phyloP scores from a whole-genome alignment of 2,113 vertebrate genomes.

The Osmerus eperlanus region DNA sequence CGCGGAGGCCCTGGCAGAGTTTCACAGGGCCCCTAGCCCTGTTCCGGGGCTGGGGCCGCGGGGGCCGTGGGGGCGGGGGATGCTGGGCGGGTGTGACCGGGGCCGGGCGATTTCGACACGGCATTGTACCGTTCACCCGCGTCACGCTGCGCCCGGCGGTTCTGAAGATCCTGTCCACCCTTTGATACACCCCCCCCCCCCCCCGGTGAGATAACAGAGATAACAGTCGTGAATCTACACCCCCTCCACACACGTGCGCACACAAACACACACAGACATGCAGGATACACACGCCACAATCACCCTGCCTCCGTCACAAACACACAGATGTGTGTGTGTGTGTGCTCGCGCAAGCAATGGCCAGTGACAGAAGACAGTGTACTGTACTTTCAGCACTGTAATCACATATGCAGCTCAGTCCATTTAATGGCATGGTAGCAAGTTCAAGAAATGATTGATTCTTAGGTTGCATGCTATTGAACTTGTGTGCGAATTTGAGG shows the following conservation, averaged over 20 bases:
- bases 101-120: conserved; percentile 37
- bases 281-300: not conserved
- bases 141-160: conserved; percentile 21
- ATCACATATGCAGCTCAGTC: too few species aligned
- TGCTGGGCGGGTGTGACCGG: not conserved
- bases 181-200: not conserved
- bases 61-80: conserved; percentile 6
- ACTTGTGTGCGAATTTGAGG: too few species aligned
- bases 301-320: not conserved
- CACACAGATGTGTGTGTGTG: not conserved
- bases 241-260: not conserved
- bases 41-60: conserved; percentile 1
- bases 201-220: conserved; percentile 3
- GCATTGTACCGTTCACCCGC: conserved; percentile 9
- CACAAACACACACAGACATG: not conserved
- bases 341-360: not conserved
- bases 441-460: not conserved
- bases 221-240: conserved; percentile 11
- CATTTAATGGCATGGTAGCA: too few species aligned
- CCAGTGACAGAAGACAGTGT: too few species aligned
- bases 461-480: not conserved
- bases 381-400: too few species aligned
- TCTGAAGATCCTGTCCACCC: conserved; percentile 16
- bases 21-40: conserved; percentile 53
- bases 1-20: conserved; percentile 50